Evolutionary conservation across 2,113 vertebrate species (phyloP).

Genomic region (Chrysemys picta): DNA sequence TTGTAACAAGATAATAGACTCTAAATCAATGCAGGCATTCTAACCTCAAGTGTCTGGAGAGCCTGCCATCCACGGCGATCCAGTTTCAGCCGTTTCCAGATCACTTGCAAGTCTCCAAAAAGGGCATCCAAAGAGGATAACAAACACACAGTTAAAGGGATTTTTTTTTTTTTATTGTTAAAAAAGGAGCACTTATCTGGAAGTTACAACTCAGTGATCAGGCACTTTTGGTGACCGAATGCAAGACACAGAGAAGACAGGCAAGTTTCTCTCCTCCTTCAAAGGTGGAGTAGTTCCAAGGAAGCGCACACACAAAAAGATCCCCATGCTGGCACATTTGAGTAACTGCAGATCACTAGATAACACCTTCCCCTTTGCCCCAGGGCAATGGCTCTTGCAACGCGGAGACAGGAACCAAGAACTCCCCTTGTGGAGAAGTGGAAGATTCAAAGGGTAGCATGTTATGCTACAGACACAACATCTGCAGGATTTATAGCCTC

Average conservation of each 20-base stretch:
- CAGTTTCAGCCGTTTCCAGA: conserved; percentile 72
- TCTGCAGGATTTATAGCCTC: conserved; percentile 60
- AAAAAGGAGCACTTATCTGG: conserved; percentile 32
- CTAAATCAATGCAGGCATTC: conserved; percentile 75
- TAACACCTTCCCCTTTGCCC: conserved; percentile 33
- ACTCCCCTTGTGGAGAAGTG: conserved; percentile 24
- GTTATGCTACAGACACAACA: not conserved
- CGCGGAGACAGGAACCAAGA: conserved; percentile 58
- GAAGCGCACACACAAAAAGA: not conserved
- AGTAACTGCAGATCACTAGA: not conserved
- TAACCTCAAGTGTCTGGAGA: conserved; percentile 50
- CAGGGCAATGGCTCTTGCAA: not conserved
- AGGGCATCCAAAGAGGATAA: conserved; percentile 57
- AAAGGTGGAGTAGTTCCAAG: not conserved
- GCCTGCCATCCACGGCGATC: conserved; percentile 54
- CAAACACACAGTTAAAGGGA: conserved; percentile 56
- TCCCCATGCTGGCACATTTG: rapidly evolving
- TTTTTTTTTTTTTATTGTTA: conserved; percentile 37
- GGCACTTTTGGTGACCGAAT: not conserved
- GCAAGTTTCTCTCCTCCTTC: not conserved
- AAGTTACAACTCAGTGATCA: conserved; percentile 18
- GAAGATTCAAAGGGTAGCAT: conserved; percentile 35
- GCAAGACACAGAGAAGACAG: not conserved
- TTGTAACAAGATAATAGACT: conserved; percentile 74
- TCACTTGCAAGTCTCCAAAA: conserved; percentile 13